These are phyloP conservation scores for Monochamus saltuarius DNA, from an alignment of 1,140 invertebrate species.

Conservation along the genomic window DNA sequence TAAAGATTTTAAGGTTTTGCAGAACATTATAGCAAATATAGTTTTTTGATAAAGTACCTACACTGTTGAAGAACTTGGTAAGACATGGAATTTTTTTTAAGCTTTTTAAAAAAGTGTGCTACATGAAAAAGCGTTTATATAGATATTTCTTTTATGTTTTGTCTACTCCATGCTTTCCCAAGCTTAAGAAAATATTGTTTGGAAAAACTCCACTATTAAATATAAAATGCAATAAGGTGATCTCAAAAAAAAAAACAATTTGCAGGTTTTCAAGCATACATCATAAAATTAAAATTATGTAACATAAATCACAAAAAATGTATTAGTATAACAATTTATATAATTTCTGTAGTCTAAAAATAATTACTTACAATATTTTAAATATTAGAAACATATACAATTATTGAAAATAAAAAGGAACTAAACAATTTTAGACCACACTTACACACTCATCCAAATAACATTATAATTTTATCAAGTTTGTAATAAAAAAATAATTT, in stretches of 20 bases:
- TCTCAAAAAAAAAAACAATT: conserved; percentile 22
- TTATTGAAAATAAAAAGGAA: neutral
- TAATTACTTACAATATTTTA: neutral
- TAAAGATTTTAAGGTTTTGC: no score
- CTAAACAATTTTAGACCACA: conserved; percentile 10
- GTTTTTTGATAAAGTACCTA: no score
- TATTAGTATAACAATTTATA: conserved; percentile 7
- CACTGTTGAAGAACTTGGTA: no score
- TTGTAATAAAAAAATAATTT: conserved; percentile 26
- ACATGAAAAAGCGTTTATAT: no score
- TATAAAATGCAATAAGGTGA: conserved; percentile 16
- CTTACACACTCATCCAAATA: conserved; percentile 13
- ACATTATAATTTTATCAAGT: neutral
- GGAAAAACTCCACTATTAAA: conserved; percentile 9
- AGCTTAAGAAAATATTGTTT: conserved; percentile 2
- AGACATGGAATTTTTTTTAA: no score
- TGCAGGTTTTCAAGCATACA: conserved; percentile 19
- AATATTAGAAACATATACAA: neutral
- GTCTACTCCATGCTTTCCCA: conserved; percentile 7
- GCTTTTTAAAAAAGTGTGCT: no score
- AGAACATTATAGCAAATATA: no score
- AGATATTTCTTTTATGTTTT: neutral
- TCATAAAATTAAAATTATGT: neutral
- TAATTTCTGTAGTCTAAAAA: conserved; percentile 5
- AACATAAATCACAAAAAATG: conserved; percentile 7